Conservation (phyloP, 2,113 vertebrate genomes). For the Microcebus ravelobensis region DNA sequence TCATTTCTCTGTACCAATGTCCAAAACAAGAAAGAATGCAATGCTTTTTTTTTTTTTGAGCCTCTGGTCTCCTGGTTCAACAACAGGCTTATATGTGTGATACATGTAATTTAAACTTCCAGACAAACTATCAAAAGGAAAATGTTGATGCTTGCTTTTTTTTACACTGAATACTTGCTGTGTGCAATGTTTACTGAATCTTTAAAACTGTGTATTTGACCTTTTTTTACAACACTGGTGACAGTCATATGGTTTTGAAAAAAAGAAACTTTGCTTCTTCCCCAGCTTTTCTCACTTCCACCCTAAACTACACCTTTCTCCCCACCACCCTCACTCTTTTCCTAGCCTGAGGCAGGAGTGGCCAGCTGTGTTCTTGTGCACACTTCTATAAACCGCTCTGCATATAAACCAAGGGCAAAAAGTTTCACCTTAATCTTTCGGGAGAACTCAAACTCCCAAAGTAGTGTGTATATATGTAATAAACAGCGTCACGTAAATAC, state of each 20-base stretch:
- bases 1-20: conserved; percentile 83
- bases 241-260: conserved; percentile 80
- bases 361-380: conserved; percentile 45
- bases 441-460: conserved; percentile 69
- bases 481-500: background rate
- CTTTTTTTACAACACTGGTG: conserved; percentile 83
- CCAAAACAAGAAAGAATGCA: conserved; percentile 80
- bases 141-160: conserved; percentile 81
- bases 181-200: conserved; percentile 90
- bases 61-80: conserved; percentile 83
- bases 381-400: conserved; percentile 57
- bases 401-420: conserved; percentile 55
- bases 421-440: conserved; percentile 40
- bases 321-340: conserved; percentile 38
- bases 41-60: conserved; percentile 76
- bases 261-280: conserved; percentile 80
- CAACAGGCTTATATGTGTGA: conserved; percentile 84
- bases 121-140: conserved; percentile 82
- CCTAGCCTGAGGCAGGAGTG: conserved; percentile 64
- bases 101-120: conserved; percentile 80
- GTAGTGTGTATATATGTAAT: conserved; percentile 56
- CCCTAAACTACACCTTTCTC: conserved; percentile 70
- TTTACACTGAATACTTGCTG: conserved; percentile 90
- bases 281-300: conserved; percentile 61
- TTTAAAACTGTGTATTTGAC: conserved; percentile 83